phyloP scores from a whole-genome alignment of 2,888 invertebrate genomes.

The Plebejus melissa region DNA sequence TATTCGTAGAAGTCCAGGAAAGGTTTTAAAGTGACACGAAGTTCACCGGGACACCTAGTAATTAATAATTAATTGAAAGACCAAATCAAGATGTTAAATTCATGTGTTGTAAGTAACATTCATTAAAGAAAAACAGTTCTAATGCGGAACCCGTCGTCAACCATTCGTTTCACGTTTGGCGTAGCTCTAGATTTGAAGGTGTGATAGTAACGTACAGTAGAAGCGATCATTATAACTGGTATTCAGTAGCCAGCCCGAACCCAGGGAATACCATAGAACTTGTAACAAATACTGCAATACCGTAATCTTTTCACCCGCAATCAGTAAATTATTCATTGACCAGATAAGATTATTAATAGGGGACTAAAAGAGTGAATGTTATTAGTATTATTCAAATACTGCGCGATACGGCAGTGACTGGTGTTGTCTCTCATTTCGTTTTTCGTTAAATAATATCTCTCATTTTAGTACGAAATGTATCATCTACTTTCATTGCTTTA shows the following conservation, averaged over 20 bases:
- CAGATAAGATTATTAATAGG: slow-evolving; percentile 56
- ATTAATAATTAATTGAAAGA: not conserved
- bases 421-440: not conserved
- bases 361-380: slow-evolving; percentile 48
- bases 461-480: slow-evolving; percentile 13
- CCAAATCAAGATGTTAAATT: not conserved
- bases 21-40: too few species aligned
- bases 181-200: slow-evolving; percentile 17
- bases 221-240: not conserved
- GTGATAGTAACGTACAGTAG: not conserved
- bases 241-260: slow-evolving; percentile 11
- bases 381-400: slow-evolving; percentile 48
- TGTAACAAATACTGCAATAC: slow-evolving; percentile 47
- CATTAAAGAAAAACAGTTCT: not conserved
- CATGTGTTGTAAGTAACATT: not conserved
- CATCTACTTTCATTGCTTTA: not conserved
- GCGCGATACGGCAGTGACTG: slow-evolving; percentile 36
- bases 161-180: not conserved
- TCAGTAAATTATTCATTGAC: slow-evolving; percentile 52
- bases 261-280: slow-evolving; percentile 13
- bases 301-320: slow-evolving; percentile 39
- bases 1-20: too few species aligned
- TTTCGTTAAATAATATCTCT: not conserved
- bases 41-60: too few species aligned
- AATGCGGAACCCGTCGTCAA: not conserved